Percentiles rank a stretch among this genome's conserved stretches.
Conservation (phyloP, 2,113 vertebrate species). For the Tragelaphus strepsiceros region DNA sequence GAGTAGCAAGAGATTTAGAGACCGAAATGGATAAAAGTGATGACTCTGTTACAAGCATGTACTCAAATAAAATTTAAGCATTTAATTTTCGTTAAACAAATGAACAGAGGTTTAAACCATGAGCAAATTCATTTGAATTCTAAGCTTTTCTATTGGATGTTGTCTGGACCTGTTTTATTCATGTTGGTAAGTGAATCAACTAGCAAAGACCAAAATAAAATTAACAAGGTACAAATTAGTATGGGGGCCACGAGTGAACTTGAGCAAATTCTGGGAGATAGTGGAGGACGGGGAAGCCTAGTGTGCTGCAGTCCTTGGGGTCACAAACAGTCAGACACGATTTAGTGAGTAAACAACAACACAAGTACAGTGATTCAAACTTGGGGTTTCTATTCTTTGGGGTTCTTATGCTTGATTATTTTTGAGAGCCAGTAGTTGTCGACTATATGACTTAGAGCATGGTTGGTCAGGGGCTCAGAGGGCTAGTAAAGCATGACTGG, state of each 20-base stretch:
- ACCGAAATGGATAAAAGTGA: neutral
- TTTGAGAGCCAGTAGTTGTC: neutral
- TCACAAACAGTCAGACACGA: neutral
- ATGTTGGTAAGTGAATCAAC: neutral
- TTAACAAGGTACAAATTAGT: neutral
- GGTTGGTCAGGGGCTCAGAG: neutral
- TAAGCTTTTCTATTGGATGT: neutral
- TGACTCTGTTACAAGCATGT: neutral
- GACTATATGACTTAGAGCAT: neutral
- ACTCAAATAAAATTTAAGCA: neutral
- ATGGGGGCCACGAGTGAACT: neutral
- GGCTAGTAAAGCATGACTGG: neutral
- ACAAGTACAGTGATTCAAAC: neutral
- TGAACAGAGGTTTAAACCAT: neutral
- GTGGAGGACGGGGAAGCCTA: neutral
- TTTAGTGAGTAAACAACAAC: neutral
- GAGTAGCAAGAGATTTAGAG: neutral
- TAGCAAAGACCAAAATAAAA: neutral
- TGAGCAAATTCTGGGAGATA: neutral
- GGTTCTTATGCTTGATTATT: neutral
- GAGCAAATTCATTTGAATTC: neutral
- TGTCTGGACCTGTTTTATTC: neutral
- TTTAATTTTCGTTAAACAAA: constrained; percentile 3
- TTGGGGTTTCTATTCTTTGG: neutral
- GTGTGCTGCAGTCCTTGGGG: neutral